A percentile compares a stretch with the other conserved stretches of the same genome.
Conservation (phyloP, 2,113 vertebrate genomes). For the Acinonyx jubatus region DNA sequence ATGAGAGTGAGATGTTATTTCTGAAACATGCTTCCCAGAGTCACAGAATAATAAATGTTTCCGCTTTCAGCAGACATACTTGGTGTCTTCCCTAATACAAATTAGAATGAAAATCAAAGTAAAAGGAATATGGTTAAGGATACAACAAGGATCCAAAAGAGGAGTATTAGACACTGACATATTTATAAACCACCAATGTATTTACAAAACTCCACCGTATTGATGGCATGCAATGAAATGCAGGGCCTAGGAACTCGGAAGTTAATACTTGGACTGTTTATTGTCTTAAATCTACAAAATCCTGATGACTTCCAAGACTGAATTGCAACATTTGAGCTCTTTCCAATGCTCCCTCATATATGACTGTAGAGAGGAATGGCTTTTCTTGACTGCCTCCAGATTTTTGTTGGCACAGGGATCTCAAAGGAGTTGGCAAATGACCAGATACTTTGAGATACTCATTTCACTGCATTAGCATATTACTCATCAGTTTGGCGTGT, state of each 20-base stretch:
- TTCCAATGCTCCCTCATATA: not conserved
- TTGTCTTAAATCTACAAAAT: not conserved
- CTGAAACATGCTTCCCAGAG: not conserved
- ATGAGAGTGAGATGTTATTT: not conserved
- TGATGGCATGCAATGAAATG: not conserved
- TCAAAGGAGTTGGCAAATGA: not conserved
- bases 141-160: not conserved
- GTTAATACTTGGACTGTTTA: not conserved
- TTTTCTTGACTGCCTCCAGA: not conserved
- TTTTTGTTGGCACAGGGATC: not conserved
- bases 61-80: not conserved
- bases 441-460: not conserved
- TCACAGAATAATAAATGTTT: not conserved
- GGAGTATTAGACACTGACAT: not conserved
- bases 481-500: not conserved
- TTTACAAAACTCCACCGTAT: not conserved
- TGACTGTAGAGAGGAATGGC: not conserved
- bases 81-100: not conserved
- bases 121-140: not conserved
- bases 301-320: not conserved
- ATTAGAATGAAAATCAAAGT: slow-evolving; percentile 2
- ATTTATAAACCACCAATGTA: not conserved
- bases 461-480: not conserved
- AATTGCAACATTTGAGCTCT: not conserved
- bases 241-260: not conserved